Evolutionary conservation across 2,888 invertebrate species (phyloP), one percentile per base, ranked within the genome.

Genomic region (Omphaloscelis lunosa): DNA sequence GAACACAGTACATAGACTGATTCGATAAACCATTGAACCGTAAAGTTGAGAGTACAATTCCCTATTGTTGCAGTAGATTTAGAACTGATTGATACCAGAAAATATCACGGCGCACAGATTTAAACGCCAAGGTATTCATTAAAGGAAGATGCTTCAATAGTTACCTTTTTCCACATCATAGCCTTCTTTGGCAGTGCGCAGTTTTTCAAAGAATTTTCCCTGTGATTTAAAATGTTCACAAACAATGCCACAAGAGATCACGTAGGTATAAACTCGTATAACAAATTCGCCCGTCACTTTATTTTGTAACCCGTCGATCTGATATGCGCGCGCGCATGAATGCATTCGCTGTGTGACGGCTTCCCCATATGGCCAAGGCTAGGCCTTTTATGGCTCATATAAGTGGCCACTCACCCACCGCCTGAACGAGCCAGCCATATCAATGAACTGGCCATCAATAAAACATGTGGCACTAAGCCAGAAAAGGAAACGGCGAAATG

Each of bases 401-500:
- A 96, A 96, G 96, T 96, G 96, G 96, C 93, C 96, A 96, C 95
- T 96, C 96, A 96, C 96, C 96, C 95, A 94, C 93, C 93, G 91
- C 89, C 94, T 96, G 96, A 96, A 96, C 96, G 96, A 96, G 96
- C 93, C 94, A 95, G 94, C 94, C 95, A 96, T 96, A 96, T 96
- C 96, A 96, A 96, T 96, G 96, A 96, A 96, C 96, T 93, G 94
- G 91, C 95, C 95, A 96, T 96, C 96, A 96, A 96, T 96, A 96
- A 96, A 96, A 96, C 96, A 96, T 96, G 95, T 95, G 96, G 95
- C 95, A 93, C 93, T 93, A 90, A 93, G 95, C 96, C 96, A 95
- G 94, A 93, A 96, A 96, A 96, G 96, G 96, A 95, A 96, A 95
- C 94, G 91, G 94, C 93, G 95, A 95, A 95, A 95, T 93, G 94